Conservation (phyloP, 2,113 vertebrate genomes). For the Diadophis punctatus region DNA sequence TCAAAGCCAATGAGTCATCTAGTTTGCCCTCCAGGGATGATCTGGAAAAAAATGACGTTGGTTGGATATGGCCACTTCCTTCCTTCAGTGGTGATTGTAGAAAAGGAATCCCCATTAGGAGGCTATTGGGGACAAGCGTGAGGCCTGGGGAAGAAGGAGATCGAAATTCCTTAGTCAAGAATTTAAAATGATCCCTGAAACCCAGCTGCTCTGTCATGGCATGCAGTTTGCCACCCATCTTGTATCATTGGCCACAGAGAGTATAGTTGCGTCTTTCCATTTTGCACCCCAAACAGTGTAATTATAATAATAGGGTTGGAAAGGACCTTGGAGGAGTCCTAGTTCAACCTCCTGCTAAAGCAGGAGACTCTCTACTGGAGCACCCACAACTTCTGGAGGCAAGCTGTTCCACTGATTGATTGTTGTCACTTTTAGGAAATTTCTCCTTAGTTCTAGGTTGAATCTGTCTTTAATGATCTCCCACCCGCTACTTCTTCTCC, state of each 20-base stretch:
- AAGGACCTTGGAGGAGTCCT: background rate
- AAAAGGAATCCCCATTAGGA: background rate
- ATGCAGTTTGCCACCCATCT: background rate
- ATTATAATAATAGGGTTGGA: background rate
- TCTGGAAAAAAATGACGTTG: background rate
- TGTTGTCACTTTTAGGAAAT: background rate
- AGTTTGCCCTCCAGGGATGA: background rate
- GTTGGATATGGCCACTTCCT: background rate
- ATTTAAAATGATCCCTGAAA: too few species aligned
- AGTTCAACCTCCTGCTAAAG: too few species aligned
- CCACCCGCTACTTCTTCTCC: background rate
- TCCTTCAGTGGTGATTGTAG: background rate
- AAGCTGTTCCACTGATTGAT: background rate
- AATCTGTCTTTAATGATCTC: background rate
- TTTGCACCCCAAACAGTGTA: background rate
- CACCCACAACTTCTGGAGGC: too few species aligned
- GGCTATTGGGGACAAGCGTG: background rate
- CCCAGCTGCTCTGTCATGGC: too few species aligned
- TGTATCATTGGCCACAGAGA: background rate
- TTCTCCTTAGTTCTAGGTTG: background rate
- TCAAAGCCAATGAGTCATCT: background rate
- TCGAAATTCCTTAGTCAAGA: background rate
- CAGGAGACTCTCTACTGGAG: too few species aligned
- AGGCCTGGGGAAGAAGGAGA: background rate
- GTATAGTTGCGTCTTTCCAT: background rate